Evolutionary conservation across 2,888 invertebrate genomes (phyloP), one percentile per base, ranked within the genome.

Genomic region (Diarsia brunnea): DNA sequence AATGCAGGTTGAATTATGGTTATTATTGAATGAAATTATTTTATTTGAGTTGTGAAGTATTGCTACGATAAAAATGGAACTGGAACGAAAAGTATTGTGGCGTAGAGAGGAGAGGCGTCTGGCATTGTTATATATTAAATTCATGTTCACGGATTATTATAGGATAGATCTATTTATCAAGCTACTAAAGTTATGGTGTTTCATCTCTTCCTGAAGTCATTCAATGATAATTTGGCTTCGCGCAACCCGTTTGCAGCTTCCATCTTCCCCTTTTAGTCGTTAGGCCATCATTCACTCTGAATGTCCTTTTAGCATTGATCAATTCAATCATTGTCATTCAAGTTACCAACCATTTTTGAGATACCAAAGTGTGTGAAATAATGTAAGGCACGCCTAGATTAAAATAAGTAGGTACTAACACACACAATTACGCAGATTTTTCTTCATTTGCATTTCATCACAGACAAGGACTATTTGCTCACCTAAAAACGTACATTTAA

Each of bases 381-480:
- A 65, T 0, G 16, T 64, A 4, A 31, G 4, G 7, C 0, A 19
- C 1, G 1, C 16, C 7, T 24, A 58, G 0, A 27, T 10, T 11
- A n/a, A 64, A 53, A 78, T 5, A 1, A 49, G 47, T n/a, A 31
- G 16, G 16, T 12, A n/a, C 12, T 31, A 14, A 43, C 55, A 43
- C 38, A 49, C 8, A 55, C 8, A 60, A 31, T 47, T 47, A 81
- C 38, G 58, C 16, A 66, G 60, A 53, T 61, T 49, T 27, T 47
- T 47, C 8, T 21, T 1, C n/a, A 63, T 63, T 80, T 73, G 10
- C 27, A n/a, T 74, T 64, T 27, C 45, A 47, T 43, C 11, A 60
- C 21, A 43, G n/a, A 38, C 64, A 65, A 83, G 64, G 69, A 49
- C 84, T 49, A 49, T 66, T 79, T 55, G 38, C 31, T 38, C 21